Conservation (phyloP, 2,113 vertebrate species). For the Furnarius figulus region DNA sequence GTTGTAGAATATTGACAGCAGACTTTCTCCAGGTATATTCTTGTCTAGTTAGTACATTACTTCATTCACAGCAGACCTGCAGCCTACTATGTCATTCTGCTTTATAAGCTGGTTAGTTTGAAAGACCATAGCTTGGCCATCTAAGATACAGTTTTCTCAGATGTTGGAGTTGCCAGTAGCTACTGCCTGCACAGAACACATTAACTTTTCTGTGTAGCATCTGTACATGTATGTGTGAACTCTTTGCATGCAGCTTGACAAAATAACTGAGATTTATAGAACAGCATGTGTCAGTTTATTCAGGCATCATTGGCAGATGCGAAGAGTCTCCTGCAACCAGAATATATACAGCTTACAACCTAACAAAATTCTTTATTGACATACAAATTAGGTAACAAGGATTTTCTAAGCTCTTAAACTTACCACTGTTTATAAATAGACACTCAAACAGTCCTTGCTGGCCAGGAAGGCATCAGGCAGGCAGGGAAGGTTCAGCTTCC, state of each 20-base stretch:
- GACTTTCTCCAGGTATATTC: too few species aligned
- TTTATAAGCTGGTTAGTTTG: too few species aligned
- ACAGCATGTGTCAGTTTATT: not conserved
- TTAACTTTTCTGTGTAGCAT: not conserved
- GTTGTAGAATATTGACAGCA: too few species aligned
- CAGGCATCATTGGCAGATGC: not conserved
- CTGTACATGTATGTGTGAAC: not conserved
- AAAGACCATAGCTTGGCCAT: too few species aligned
- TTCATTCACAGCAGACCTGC: too few species aligned
- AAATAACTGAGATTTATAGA: not conserved
- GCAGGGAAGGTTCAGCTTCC: not conserved
- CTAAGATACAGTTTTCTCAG: too few species aligned
- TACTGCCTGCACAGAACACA: not conserved
- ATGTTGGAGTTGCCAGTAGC: too few species aligned
- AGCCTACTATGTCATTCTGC: too few species aligned
- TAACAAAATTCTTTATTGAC: not conserved
- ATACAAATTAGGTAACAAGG: not conserved
- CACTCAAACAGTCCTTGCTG: not conserved
- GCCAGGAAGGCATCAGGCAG: not conserved
- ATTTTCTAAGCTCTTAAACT: not conserved
- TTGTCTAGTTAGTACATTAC: too few species aligned
- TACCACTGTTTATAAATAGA: not conserved
- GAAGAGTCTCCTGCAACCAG: not conserved
- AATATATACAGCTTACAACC: not conserved
- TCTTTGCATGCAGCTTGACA: not conserved